Conservation (phyloP, 2,888 invertebrate genomes). For the Amaurobius ferox region DNA sequence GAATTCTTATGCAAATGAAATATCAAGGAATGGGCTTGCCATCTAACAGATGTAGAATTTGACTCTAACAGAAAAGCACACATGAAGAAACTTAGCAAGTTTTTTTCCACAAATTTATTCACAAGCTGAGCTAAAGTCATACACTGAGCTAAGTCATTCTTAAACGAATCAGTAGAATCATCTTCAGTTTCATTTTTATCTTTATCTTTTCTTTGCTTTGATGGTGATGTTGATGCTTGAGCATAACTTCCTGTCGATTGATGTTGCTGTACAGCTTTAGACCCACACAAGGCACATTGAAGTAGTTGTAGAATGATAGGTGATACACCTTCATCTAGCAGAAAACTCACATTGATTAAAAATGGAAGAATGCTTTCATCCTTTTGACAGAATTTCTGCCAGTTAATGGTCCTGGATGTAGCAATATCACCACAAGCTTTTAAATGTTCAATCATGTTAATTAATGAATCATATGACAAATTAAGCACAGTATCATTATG, state of each 20-base stretch:
- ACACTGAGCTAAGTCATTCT: slow-evolving; percentile 82
- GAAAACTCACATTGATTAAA: slow-evolving; percentile 86
- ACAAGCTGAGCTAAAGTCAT: slow-evolving; percentile 84
- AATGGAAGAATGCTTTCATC: slow-evolving; percentile 88
- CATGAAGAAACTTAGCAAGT: slow-evolving; percentile 86
- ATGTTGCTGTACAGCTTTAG: slow-evolving; percentile 65
- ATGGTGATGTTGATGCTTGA: slow-evolving; percentile 65
- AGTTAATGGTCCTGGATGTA: slow-evolving; percentile 92
- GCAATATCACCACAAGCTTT: slow-evolving; percentile 96
- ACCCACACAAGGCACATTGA: slow-evolving; percentile 88
- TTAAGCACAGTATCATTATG: slow-evolving; percentile 45
- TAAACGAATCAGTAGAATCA: slow-evolving; percentile 80
- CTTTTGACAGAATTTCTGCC: slow-evolving; percentile 93
- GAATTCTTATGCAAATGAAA: slow-evolving; percentile 85
- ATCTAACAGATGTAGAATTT: slow-evolving; percentile 92
- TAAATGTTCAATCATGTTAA: slow-evolving; percentile 94
- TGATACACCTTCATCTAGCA: slow-evolving; percentile 92
- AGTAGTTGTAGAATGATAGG: slow-evolving; percentile 92
- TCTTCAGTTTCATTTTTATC: slow-evolving; percentile 80
- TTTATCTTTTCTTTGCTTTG: slow-evolving; percentile 75
- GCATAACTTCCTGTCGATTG: slow-evolving; percentile 34
- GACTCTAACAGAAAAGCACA: slow-evolving; percentile 94
- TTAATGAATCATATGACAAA: slow-evolving; percentile 92
- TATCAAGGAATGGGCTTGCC: slow-evolving; percentile 95
- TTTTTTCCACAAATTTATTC: slow-evolving; percentile 82